phyloP scores from a whole-genome alignment of 2,888 invertebrate species.

The Podabrus alpinus region DNA sequence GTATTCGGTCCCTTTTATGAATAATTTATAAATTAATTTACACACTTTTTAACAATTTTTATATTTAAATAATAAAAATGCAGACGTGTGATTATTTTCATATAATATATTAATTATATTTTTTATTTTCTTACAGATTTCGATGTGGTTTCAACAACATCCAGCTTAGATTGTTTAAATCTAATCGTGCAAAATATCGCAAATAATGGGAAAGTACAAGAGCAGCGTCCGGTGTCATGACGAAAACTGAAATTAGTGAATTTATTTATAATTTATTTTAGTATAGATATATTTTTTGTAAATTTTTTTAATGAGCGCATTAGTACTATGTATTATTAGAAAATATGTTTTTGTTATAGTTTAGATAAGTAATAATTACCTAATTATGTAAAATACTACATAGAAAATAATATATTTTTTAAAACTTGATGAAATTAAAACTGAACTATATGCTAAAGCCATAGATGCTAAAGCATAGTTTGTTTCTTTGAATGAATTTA shows the following conservation, averaged over 20 bases:
- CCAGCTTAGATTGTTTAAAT: conserved; percentile 71
- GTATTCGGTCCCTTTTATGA: no score
- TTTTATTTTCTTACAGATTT: conserved; percentile 52
- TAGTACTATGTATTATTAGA: background rate
- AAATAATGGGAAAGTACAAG: conserved; percentile 40
- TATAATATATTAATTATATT: background rate
- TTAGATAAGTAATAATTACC: background rate
- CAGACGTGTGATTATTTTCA: no score
- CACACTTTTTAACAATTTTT: no score
- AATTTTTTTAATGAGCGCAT: background rate
- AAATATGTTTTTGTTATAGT: background rate
- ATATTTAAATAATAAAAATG: no score
- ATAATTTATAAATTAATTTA: no score
- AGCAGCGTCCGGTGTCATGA: conserved; percentile 11
- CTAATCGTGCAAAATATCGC: conserved; percentile 73
- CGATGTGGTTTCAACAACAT: conserved; percentile 55
- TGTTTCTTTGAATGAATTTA: no score
- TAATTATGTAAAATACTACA: background rate
- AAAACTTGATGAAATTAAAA: background rate
- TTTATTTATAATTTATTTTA: background rate
- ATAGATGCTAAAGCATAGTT: no score
- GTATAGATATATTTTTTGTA: background rate
- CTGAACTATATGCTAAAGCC: background rate
- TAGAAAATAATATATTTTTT: background rate
- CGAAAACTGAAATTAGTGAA: background rate